phyloP scores from a whole-genome alignment of 2,888 invertebrate genomes.

The Drosophila mayaguana region DNA sequence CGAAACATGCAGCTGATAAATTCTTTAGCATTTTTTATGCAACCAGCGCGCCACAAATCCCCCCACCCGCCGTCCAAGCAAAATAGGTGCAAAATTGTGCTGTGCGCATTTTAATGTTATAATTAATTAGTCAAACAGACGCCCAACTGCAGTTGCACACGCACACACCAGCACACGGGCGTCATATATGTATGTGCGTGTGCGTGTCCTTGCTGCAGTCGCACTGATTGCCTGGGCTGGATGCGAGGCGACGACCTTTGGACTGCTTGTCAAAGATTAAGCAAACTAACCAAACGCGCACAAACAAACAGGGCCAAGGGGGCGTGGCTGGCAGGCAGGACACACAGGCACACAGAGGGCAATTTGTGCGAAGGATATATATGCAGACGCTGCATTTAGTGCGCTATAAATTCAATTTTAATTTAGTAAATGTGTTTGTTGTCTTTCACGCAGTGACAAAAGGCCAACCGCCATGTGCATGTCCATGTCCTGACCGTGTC shows the following conservation, averaged over 20 bases:
- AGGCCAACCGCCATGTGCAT: conserved; percentile 50
- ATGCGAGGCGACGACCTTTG: conserved; percentile 69
- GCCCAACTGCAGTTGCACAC: conserved; percentile 14
- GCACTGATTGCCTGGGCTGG: conserved; percentile 57
- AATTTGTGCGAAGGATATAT: conserved; percentile 44
- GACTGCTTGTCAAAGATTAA: conserved; percentile 81
- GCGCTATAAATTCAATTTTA: conserved; percentile 80
- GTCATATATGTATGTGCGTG: not conserved
- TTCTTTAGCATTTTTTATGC: conserved; percentile 40
- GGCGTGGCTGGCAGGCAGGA: conserved; percentile 13
- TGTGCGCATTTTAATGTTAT: conserved; percentile 56
- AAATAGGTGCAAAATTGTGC: conserved; percentile 50
- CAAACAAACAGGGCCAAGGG: conserved; percentile 60
- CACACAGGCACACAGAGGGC: conserved; percentile 29
- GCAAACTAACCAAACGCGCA: conserved; percentile 73
- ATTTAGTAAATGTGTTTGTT: conserved; percentile 79
- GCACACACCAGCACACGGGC: conserved; percentile 2
- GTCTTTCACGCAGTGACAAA: conserved; percentile 66
- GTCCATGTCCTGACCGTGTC: conserved; percentile 33
- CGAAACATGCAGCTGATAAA: conserved; percentile 48
- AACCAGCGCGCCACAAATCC: not conserved
- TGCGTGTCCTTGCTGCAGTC: conserved; percentile 26
- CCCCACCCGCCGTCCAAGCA: not conserved
- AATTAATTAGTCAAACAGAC: conserved; percentile 58
- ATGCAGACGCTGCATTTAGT: conserved; percentile 74